phyloP scores from a whole-genome alignment of 2,797 vertebrate genomes.

The Scarus forsteni region DNA sequence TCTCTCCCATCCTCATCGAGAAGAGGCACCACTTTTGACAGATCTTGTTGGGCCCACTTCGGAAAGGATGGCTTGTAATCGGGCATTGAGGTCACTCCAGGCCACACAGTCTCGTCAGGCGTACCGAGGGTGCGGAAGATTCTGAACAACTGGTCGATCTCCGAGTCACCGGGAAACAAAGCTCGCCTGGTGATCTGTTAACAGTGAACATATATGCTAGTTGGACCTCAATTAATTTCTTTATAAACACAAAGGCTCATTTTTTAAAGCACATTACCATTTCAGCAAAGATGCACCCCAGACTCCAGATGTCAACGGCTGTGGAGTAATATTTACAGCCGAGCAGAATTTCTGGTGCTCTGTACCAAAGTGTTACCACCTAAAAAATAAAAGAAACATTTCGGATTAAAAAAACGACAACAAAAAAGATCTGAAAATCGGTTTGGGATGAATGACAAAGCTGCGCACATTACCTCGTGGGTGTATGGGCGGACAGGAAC shows the following conservation, averaged over 20 bases:
- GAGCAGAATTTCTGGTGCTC: constrained; percentile 95
- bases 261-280: constrained; percentile 85
- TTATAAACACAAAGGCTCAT: not conserved
- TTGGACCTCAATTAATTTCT: not conserved
- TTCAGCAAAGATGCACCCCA: constrained; percentile 97
- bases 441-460: not conserved
- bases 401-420: not conserved
- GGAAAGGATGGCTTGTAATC: constrained; percentile 97
- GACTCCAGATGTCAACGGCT: constrained; percentile 96
- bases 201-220: not conserved
- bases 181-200: constrained; percentile 91
- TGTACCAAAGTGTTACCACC: constrained; percentile 97
- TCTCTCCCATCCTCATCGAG: constrained; percentile 94
- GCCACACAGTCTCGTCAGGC: constrained; percentile 93
- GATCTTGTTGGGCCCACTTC: constrained; percentile 94
- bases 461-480: constrained; percentile 88
- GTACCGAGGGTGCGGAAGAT: constrained; percentile 97
- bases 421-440: not conserved
- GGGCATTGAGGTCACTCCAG: constrained; percentile 94
- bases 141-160: constrained; percentile 96
- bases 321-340: constrained; percentile 98
- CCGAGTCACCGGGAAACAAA: constrained; percentile 94
- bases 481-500: constrained; percentile 96
- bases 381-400: constrained; percentile 53
- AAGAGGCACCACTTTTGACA: constrained; percentile 92